Conservation (phyloP, 2,113 vertebrate genomes). For the Tympanuchus pallidicinctus region DNA sequence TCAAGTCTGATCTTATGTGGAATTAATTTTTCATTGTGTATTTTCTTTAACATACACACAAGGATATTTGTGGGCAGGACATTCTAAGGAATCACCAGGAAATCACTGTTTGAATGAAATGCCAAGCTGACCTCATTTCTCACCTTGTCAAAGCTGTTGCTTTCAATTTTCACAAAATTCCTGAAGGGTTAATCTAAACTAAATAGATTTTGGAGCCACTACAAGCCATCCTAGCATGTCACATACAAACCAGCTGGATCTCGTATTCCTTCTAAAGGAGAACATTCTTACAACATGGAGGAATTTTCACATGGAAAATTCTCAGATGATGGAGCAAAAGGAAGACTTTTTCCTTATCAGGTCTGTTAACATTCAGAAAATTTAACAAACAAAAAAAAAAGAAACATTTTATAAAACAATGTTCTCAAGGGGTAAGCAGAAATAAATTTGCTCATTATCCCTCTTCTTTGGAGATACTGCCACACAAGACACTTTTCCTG, state of each 20-base stretch:
- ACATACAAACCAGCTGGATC: not conserved
- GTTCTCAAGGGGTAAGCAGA: not conserved
- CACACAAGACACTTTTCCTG: not conserved
- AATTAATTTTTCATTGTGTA: not conserved
- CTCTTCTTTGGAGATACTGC: not conserved
- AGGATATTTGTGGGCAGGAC: not conserved
- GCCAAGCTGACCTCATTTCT: not conserved
- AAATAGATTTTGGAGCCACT: not conserved
- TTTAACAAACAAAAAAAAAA: not conserved
- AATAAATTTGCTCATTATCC: constrained; percentile 3
- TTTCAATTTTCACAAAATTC: not conserved
- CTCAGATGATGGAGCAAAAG: not conserved
- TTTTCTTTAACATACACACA: not conserved
- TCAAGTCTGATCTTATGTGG: not conserved
- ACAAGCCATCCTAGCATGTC: not conserved
- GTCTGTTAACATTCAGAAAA: not conserved
- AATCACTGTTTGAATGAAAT: not conserved
- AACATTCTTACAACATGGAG: not conserved
- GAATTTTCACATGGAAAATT: not conserved
- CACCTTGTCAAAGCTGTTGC: not conserved
- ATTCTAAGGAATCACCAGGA: not conserved
- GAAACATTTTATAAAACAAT: not conserved
- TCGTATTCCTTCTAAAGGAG: not conserved
- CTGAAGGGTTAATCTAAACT: not conserved
- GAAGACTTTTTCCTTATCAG: not conserved